phyloP scores from a whole-genome alignment of 2,113 vertebrate genomes.

The Ginglymostoma cirratum region DNA sequence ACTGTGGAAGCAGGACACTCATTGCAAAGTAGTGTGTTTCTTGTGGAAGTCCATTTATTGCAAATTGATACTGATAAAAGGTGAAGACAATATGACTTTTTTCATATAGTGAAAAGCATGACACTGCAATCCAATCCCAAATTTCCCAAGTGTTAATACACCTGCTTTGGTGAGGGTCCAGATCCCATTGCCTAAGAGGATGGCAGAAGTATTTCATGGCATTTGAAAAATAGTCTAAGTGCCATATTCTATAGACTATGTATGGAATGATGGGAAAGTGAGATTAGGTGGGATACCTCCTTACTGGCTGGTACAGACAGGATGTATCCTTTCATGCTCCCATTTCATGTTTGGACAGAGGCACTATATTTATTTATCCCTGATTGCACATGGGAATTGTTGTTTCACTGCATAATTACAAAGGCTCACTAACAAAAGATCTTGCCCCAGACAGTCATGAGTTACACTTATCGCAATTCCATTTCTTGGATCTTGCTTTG shows the following conservation, averaged over 20 bases:
- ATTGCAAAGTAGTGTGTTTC: neutral
- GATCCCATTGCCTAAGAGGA: neutral
- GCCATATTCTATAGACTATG: neutral
- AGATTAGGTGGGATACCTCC: neutral
- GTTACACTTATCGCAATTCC: neutral
- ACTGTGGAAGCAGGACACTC: neutral
- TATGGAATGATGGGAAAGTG: neutral
- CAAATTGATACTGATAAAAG: neutral
- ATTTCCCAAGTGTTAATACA: neutral
- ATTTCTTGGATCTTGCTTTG: neutral
- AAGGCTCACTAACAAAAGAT: neutral
- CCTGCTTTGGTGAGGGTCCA: neutral
- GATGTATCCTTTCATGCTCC: neutral
- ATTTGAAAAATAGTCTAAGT: neutral
- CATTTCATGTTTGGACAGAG: neutral
- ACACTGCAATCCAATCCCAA: neutral
- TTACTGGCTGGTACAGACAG: neutral
- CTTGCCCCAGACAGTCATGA: neutral
- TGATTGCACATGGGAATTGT: neutral
- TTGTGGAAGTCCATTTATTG: neutral
- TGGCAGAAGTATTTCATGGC: neutral
- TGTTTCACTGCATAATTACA: neutral
- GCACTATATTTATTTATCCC: neutral
- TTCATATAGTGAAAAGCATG: neutral
- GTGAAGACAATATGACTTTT: neutral